Base-by-base conservation (phyloP, 2,888 invertebrate species). In the Andrena hattorfiana region DNA sequence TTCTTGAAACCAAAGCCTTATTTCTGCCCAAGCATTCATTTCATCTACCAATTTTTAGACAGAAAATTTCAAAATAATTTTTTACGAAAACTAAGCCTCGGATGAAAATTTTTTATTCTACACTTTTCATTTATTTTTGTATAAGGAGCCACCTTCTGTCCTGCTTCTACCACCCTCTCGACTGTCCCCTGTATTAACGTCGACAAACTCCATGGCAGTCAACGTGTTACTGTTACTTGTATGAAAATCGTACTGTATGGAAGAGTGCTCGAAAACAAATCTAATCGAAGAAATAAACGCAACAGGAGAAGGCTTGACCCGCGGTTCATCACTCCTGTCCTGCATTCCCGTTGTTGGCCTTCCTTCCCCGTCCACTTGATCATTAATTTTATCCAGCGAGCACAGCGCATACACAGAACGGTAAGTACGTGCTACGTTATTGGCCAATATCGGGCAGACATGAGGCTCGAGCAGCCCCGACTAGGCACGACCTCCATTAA, bases 401-500 rank as follows among this genome's bases (percentile, higher is more conserved):
- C 64, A 63, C 60, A 28, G 62, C 56, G 78, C 75, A 73, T 73
- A 75, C 84, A 83, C 77, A 35, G 70, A 67, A 77, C 70, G 77
- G 88, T 87, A 81, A 85, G 81, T 89, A 87, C 80, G 85, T 83
- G 85, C 81, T 77, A 82, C 78, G 84, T 89, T 89, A 89, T 89
- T 87, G 81, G 89, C 84, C 83, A 82, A 89, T 78, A 87, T 85
- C 82, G 84, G 71, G 77, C 77, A 78, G 80, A 82, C 86, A 76
- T 70, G 82, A 76, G 79, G 63, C 75, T 63, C 66, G 77, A 86
- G 84, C 72, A 66, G 83, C 83, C 89, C 77, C 83, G 84, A 75
- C 81, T 83, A 85, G 83, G 85, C 88, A 89, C 89, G 89, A 89
- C 76, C 85, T 81, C 92, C 87, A 91, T 92, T 93, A 92, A 89